Evolutionary conservation across 2,113 vertebrate genomes (phyloP), one percentile per base, ranked within the genome.

Genomic region (Empidonax traillii): DNA sequence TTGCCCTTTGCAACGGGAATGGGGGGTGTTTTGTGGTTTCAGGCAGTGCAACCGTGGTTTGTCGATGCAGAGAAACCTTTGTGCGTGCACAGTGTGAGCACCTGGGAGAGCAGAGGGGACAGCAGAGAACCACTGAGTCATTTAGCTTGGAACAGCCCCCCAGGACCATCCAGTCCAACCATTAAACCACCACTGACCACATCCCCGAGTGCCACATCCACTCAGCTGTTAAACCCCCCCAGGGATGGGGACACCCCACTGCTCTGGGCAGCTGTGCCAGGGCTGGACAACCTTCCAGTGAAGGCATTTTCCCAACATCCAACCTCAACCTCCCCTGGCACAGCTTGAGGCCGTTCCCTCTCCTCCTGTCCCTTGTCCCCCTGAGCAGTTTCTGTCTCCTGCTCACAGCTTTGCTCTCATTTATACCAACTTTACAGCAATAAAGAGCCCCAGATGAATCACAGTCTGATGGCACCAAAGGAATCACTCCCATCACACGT

Each of bases 401-500:
- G 89, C 82, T 66, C 76, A 51, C 24, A 75, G 87, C 72, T 61
- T 62, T 75, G 63, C 72, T 78, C 63, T 95, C 82, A 96, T 96
- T 95, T 95, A 94, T 67, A 93, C 88, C 44, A 27, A 49, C 55
- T 96, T 96, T 82, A 90, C 53, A 68, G 82, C 80, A 91, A 95
- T 93, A 94, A 95, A 94, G 95, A 90, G 90, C 82, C 83, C 83
- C 83, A 56, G 96, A 94, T 96, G 96, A 35, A 96, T 95, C 89
- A 68, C 66, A 91, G 84, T 21, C 76, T 83, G 86, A 62, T 21
- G 39, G 91, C 71, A 61, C 47, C 91, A 41, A 28, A 91, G 78
- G 62, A 56, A 37, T 37, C 59, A 39, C 81, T 96, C 95, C 82
- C 90, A 94, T 92, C 85, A 76, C 81, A 91, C 53, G 33, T 87